Percentiles rank a stretch among this genome's conserved stretches.
Conservation (phyloP, 2,888 invertebrate species). For the Hoplodrina ambigua region DNA sequence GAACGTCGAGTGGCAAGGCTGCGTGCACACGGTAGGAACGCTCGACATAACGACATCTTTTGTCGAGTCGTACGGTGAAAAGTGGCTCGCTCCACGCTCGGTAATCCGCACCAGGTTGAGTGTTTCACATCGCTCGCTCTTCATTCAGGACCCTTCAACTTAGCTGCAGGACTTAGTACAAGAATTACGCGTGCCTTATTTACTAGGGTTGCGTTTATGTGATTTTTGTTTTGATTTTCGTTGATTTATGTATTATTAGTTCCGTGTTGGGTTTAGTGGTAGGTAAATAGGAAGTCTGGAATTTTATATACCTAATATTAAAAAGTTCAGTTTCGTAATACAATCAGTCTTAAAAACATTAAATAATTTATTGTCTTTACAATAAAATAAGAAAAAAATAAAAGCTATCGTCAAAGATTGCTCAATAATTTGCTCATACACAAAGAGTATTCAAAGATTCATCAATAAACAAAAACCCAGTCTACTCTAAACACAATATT, state of each 20-base stretch:
- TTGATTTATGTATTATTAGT: conserved; percentile 10
- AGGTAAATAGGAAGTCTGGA: background rate
- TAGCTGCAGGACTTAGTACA: conserved; percentile 63
- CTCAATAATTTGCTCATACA: background rate
- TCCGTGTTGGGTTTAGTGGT: background rate
- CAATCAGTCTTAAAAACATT: background rate
- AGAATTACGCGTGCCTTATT: conserved; percentile 55
- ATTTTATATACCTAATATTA: background rate
- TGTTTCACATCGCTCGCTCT: conserved; percentile 81
- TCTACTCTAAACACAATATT: conserved; percentile 26
- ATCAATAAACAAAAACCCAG: conserved; percentile 14
- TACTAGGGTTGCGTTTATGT: conserved; percentile 31
- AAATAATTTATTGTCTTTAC: background rate
- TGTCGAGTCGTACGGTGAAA: conserved; percentile 71
- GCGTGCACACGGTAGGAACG: conserved; percentile 63
- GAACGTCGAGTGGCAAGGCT: conserved; percentile 61
- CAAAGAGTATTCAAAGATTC: conserved; percentile 1
- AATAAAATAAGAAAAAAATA: background rate
- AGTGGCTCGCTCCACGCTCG: conserved; percentile 66
- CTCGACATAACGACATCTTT: conserved; percentile 82
- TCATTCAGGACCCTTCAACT: conserved; percentile 81
- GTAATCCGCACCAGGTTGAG: conserved; percentile 80
- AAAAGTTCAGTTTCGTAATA: background rate
- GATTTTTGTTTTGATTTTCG: conserved; percentile 8
- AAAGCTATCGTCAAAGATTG: background rate